Base-by-base conservation (phyloP, 1,140 invertebrate genomes). In the Drosophila ogumai region DNA sequence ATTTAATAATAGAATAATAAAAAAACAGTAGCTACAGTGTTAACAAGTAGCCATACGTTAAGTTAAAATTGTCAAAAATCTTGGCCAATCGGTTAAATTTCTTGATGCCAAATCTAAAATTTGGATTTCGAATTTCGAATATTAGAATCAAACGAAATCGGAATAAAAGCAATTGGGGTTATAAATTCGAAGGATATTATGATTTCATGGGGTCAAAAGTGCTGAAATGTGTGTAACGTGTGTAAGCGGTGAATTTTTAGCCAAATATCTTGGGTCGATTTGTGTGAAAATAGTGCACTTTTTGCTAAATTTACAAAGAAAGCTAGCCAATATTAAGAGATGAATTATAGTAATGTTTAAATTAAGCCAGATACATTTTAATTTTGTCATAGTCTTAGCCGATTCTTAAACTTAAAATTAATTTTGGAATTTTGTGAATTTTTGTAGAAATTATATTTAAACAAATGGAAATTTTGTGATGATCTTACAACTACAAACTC, bases 101-200 rank as follows among this genome's bases (percentile, higher is more conserved):
- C 8, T 55, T 55, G 52, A 55, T 55, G 52, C 52, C 52, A 55
- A 55, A 38, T 55, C 52, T 55, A 38, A 38, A 38, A 25, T 55
- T 55, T 55, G 19, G 13, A 55, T 55, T 55, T 55, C 52, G 32
- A 55, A 55, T 55, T 54, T 54, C 52, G 52, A 54, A 54, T 38
- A 55, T 55, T 15, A 1, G 50, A 54, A 54, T 19, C 5, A 55
- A 55, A 55, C n/a, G 28, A 6, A 55, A 55, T 38, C 19, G 1
- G 34, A 55, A 38, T 55, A 38, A 55, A 38, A 55, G n/a, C 22
- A 25, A 55, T 38, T 15, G 25, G 15, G 52, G 13, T 2, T 10
- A 38, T 55, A 55, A 55, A 38, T 22, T 38, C 7, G 17, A 6
- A 4, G 2, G 0, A 6, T 0, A 22, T 36, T 1, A 54, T 34